Evolutionary conservation across 2,888 invertebrate genomes (phyloP), one percentile per base, ranked within the genome.

Genomic region (Aleiodes alternator): DNA sequence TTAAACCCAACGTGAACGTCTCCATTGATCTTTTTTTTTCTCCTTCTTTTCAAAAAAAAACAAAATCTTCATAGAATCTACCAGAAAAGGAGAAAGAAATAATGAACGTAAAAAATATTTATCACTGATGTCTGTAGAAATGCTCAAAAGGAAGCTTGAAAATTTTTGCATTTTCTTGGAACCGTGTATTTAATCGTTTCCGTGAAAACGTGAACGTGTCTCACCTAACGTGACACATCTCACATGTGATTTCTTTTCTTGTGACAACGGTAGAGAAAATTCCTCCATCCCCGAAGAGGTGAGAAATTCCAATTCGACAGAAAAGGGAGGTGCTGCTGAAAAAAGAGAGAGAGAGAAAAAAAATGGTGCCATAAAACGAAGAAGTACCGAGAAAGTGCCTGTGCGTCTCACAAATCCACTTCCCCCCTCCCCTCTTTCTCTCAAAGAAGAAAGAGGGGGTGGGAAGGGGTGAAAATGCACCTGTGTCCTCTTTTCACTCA

Each of bases 291-390:
- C 72, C 69, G 73, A 69, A 69, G 34, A 53, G 66, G 76, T 75
- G 75, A 79, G 75, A 78, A 78, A 80, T 80, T 77, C 75, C 78
- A 75, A 78, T 76, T 78, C 75, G 76, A 76, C 79, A 34, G 68
- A 31, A 14, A 51, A 31, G 50, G 51, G 14, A 51, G 11, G 68
- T 29, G 31, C 8, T 8, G 23, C 7, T 16, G 3, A 34, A 34
- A 34, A 34, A 6, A 4, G n/a, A 23, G 23, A 23, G 1, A 23
- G 23, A 23, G 23, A 23, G 2, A 23, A 43, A 68, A 68, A 68
- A 68, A 79, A 74, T 78, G 74, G 77, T 34, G 43, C 43, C 9
- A 82, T 80, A 82, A 83, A 84, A 82, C 82, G 80, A 83, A 81
- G 82, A 51, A 51, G 68, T 51, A 68, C 51, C 29, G 14, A 51